Percentiles rank a stretch among this genome's conserved stretches.
Evolutionary conservation across 2,888 invertebrate species (phyloP).

Genomic region (Balanococcus diminutus): DNA sequence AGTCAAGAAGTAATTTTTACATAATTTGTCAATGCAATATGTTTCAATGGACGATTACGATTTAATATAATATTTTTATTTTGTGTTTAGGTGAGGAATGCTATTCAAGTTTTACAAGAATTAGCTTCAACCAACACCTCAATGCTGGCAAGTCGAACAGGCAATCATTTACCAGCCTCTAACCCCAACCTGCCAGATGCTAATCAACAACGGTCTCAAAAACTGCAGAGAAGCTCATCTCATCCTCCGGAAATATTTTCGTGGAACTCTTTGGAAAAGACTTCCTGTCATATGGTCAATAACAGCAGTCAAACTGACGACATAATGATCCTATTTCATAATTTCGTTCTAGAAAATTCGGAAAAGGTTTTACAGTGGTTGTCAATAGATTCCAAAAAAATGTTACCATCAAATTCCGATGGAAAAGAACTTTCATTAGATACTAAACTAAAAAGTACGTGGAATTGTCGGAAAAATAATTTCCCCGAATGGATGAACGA

Average conservation of each 20-base stretch:
- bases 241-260: constrained; percentile 85
- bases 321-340: constrained; percentile 53
- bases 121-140: constrained; percentile 67
- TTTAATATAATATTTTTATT: background rate
- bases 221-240: constrained; percentile 77
- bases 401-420: constrained; percentile 6
- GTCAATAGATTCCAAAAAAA: constrained; percentile 54
- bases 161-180: constrained; percentile 68
- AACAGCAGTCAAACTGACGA: constrained; percentile 41
- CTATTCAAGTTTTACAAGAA: constrained; percentile 83
- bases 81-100: constrained; percentile 72
- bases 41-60: background rate
- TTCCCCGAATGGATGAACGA: constrained; percentile 51
- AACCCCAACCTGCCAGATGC: constrained; percentile 74
- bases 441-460: background rate
- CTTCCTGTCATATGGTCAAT: constrained; percentile 10
- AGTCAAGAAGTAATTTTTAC: constrained; percentile 74
- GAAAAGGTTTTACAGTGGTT: constrained; percentile 74
- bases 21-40: no score
- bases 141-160: constrained; percentile 64
- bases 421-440: background rate
- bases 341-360: constrained; percentile 74
- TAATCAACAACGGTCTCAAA: constrained; percentile 58
- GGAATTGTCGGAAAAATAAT: constrained; percentile 2
- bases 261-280: constrained; percentile 65